phyloP scores from a whole-genome alignment of 1,140 invertebrate species.

The Listronotus bonariensis region DNA sequence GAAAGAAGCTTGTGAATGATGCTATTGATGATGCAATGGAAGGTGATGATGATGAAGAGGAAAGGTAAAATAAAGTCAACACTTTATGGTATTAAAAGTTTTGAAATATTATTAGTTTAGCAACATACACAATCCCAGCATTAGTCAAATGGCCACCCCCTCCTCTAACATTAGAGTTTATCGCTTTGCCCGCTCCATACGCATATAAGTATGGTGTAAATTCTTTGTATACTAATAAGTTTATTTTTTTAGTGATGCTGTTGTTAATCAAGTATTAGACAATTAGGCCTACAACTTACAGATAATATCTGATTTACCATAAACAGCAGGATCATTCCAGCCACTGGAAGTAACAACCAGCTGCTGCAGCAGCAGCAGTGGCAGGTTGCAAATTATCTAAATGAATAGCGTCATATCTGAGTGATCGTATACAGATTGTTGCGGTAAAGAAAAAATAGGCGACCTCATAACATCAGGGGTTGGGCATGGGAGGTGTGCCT shows the following conservation, averaged over 20 bases:
- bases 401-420: no score
- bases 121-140: no score
- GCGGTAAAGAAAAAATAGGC: no score
- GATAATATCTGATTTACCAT: slow-evolving; percentile 89
- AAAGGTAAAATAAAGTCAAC: slow-evolving; percentile 69
- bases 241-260: slow-evolving; percentile 71
- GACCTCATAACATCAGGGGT: no score
- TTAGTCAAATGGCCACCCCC: no score
- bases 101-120: no score
- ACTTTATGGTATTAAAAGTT: no score
- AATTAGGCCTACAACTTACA: slow-evolving; percentile 92
- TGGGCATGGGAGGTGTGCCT: no score
- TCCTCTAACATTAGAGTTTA: no score
- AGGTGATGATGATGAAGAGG: slow-evolving; percentile 97
- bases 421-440: no score
- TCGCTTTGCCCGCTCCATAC: neutral
- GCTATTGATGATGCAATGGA: slow-evolving; percentile 99
- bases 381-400: slow-evolving; percentile 51
- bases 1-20: slow-evolving; percentile 99
- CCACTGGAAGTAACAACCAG: slow-evolving; percentile 57
- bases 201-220: slow-evolving; percentile 1
- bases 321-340: slow-evolving; percentile 68
- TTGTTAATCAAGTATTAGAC: slow-evolving; percentile 92
- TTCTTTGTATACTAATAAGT: slow-evolving; percentile 15
- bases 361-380: slow-evolving; percentile 62